Conservation (phyloP, 2,888 invertebrate genomes). For the Nasonovia ribisnigri region DNA sequence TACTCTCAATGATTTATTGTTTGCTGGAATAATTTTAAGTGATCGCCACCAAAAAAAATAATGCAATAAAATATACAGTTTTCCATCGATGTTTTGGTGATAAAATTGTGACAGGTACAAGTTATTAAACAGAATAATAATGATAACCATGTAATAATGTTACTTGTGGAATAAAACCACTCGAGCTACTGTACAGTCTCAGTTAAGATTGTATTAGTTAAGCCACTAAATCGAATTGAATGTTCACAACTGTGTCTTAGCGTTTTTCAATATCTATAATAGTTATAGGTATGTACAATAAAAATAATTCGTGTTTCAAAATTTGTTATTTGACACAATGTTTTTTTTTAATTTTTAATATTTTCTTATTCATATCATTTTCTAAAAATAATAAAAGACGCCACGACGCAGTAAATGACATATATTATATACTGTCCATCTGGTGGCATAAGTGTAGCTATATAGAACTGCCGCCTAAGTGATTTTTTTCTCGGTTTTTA, state of each 20-base stretch:
- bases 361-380: background rate
- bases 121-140: background rate
- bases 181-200: background rate
- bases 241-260: accelerated
- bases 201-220: background rate
- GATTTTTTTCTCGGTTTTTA: background rate
- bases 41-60: background rate
- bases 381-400: background rate
- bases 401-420: too few relatives aligned
- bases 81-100: background rate
- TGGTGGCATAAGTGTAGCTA: background rate
- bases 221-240: background rate
- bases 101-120: too few relatives aligned
- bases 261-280: background rate
- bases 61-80: background rate
- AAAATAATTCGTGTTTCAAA: background rate
- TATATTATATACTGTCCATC: background rate
- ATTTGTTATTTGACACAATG: background rate
- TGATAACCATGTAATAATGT: background rate
- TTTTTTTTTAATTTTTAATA: background rate
- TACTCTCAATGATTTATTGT: background rate
- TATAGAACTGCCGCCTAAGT: background rate
- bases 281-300: background rate
- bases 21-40: background rate
- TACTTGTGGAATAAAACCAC: background rate